A percentile compares a stretch with the other conserved stretches of the same genome.
Conservation (phyloP, 2,888 invertebrate species). For the Rutpela maculata region DNA sequence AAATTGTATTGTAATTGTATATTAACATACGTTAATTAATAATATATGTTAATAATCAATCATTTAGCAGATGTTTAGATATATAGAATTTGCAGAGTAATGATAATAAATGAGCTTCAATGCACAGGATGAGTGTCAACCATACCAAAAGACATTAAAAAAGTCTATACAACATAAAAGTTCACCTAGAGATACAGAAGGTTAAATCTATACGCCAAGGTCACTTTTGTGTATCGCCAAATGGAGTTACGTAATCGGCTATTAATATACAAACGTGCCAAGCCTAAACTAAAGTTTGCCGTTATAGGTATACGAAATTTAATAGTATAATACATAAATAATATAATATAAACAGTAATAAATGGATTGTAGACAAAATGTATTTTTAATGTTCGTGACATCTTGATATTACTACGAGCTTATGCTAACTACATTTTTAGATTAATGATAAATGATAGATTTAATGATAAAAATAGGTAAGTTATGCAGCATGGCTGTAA, state of each 20-base stretch:
- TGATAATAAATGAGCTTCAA: conserved; percentile 13
- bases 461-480: neutral
- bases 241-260: conserved; percentile 44
- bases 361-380: neutral
- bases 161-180: conserved; percentile 21
- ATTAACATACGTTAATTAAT: neutral
- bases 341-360: neutral
- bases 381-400: conserved; percentile 23
- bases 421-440: neutral
- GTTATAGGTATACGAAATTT: conserved; percentile 16
- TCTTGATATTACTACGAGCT: neutral
- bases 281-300: conserved; percentile 23
- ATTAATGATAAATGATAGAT: no score
- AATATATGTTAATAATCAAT: neutral
- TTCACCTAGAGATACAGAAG: conserved; percentile 40
- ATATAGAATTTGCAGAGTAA: neutral
- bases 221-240: conserved; percentile 47
- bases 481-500: neutral
- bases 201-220: conserved; percentile 42
- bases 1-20: neutral
- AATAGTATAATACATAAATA: conserved; percentile 12
- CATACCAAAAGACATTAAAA: neutral
- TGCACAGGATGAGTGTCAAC: neutral
- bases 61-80: neutral
- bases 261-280: conserved; percentile 34